Base-by-base conservation (phyloP, 2,113 vertebrate species). In the Noturus placidus region DNA sequence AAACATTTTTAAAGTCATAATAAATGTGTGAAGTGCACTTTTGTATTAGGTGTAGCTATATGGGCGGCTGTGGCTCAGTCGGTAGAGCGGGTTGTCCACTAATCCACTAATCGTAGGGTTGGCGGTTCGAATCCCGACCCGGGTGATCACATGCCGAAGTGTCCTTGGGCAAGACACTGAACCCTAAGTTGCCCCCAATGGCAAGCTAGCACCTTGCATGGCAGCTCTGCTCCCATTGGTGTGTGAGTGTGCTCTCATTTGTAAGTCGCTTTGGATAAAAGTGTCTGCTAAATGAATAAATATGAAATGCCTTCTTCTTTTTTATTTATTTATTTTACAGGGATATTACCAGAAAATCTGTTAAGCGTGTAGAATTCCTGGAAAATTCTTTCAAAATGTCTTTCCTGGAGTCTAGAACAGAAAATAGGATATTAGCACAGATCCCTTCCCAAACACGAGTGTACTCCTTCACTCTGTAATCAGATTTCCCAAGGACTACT, bases 401-500 rank as follows among this genome's bases (percentile, higher is more conserved):
- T 82, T 59, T 30, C 25, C 46, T 38, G 22, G 27, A 56, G 56
- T 38, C 50, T 10, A 10, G 38, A 35, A 42, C 33, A 77, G 50
- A 78, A 54, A 86, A 77, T 46, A 59, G 33, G 30, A 38, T 30
- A 80, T 76, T 46, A 72, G 35, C 46, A 70, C 78, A 81, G 25
- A 87, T 85, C 69, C 50, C 30, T 81, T 81, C 35, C 56, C 79
- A 86, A 69, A 76, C 74, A 42, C 46, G n/a, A 85, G 33, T 56
- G 38, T 81, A 52, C 57, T 67, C 77, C 42, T 86, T 54, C 42
- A 46, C 42, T 46, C 70, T 86, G 70, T 89, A 92, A 88, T 91
- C 88, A 83, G 81, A 92, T 89, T 90, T 91, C 76, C 61, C 46
- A 89, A 61, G 81, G 63, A n/a, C 87, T 63, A 65, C 78, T 83